phyloP scores from a whole-genome alignment of 2,113 vertebrate species.

The Pelecanus crispus region DNA sequence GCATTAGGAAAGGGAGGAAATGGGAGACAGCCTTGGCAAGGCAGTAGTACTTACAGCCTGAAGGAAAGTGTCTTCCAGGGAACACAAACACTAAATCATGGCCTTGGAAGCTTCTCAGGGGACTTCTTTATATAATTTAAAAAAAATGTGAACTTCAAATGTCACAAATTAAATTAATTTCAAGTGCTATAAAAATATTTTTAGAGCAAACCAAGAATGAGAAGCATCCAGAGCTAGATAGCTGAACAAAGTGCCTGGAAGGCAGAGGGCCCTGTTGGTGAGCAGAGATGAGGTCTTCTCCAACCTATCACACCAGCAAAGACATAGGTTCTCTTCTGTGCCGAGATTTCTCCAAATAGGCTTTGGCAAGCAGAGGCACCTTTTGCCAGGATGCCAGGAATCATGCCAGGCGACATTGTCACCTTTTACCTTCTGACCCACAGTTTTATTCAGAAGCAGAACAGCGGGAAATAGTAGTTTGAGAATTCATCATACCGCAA shows the following conservation, averaged over 20 bases:
- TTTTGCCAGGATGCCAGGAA: not conserved
- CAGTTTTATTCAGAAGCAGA: not conserved
- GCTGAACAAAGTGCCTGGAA: fast-evolving
- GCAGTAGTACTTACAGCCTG: not conserved
- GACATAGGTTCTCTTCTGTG: not conserved
- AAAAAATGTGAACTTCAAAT: not conserved
- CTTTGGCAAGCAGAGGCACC: not conserved
- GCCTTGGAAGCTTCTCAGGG: not conserved
- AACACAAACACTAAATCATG: not conserved
- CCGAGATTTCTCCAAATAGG: not conserved
- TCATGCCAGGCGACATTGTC: not conserved
- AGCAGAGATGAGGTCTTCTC: not conserved
- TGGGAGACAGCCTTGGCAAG: not conserved
- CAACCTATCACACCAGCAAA: not conserved
- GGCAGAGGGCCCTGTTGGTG: not conserved
- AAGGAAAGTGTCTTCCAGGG: not conserved
- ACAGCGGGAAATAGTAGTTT: not conserved
- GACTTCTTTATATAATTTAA: not conserved
- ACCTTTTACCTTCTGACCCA: not conserved
- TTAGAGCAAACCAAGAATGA: not conserved
- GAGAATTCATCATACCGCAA: not conserved
- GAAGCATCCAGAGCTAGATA: not conserved
- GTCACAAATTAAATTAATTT: not conserved
- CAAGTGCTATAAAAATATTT: not conserved
- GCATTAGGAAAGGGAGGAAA: not conserved